Base-by-base conservation (phyloP, 1,140 invertebrate species). In the Agraylea sexmaculata region DNA sequence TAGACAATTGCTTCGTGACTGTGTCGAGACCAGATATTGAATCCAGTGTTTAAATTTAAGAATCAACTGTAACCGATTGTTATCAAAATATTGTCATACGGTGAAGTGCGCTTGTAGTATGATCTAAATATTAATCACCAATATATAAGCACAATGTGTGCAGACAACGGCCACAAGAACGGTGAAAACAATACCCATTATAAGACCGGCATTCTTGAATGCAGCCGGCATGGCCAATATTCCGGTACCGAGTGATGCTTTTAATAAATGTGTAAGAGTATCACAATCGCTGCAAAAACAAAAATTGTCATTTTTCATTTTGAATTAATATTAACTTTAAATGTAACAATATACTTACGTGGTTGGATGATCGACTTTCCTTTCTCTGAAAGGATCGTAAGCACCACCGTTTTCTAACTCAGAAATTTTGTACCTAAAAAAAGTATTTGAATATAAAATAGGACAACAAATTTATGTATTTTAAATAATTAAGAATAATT, bases 201-300 rank as follows among this genome's bases (percentile, higher is more conserved):
- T 53, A 17, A 92, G 62, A 36, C 90, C 90, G 4, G 85, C 74
- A 55, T 75, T 73, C 54, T 75, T 80, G 51, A 93, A 86, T 11
- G 88, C 88, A 25, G 73, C 62, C 0, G 88, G 87, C 85, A 93
- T 91, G 10, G 87, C 84, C 41, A 94, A 62, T 49, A 94, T 90
- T 28, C 90, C 90, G 3, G 87, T 91, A 7, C 90, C 90, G 30
- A 94, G 70, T 10, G 87, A 89, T 7, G 83, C 84, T 63, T 90
- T 89, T 43, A 89, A 60, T 45, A 90, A 68, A 70, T 90, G 86
- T 30, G 82, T 87, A 31, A 89, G 64, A 0, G 87, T 89, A 54
- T 87, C 83, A 55, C 73, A 77, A 59, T 88, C 80, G 22, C 83
- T 87, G 62, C 15, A 62, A 59, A 43, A n/a, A n/a, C n/a, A n/a